Conservation (phyloP, 1,140 invertebrate species). For the Lordiphosa stackelbergi region DNA sequence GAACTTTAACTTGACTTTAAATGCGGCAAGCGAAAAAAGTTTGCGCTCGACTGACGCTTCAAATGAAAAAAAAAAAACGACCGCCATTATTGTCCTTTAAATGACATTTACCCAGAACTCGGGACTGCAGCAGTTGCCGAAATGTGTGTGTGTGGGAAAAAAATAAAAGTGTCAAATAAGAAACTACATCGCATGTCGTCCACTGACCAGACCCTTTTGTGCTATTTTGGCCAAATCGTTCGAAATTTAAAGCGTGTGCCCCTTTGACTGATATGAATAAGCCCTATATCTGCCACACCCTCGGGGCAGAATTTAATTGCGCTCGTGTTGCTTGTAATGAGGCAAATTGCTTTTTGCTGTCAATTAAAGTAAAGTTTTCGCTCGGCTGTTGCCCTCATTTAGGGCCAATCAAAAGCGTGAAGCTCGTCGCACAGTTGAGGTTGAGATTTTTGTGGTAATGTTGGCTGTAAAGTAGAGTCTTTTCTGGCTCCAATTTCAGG, state of each 20-base stretch:
- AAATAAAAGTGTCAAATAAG: conserved; percentile 70
- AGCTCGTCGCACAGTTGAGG: conserved; percentile 18
- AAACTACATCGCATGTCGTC: conserved; percentile 72
- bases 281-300: conserved; percentile 26
- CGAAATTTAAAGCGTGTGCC: conserved; percentile 25
- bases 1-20: conserved; percentile 74
- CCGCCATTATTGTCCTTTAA: conserved; percentile 71
- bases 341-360: conserved; percentile 74
- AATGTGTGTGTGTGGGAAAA: conserved; percentile 7
- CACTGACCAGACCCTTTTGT: conserved; percentile 22
- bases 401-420: conserved; percentile 58
- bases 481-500: conserved; percentile 29
- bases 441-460: conserved; percentile 48
- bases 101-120: conserved; percentile 65
- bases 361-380: conserved; percentile 71
- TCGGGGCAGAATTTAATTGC: conserved; percentile 65
- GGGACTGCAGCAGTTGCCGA: conserved; percentile 55
- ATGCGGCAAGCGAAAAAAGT: conserved; percentile 33
- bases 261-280: conserved; percentile 35
- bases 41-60: conserved; percentile 17
- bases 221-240: too few species aligned
- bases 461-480: conserved; percentile 49
- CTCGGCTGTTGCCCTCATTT: conserved; percentile 18
- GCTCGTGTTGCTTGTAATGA: conserved; percentile 70
- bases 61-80: conserved; percentile 2